Evolutionary conservation across 2,797 vertebrate genomes (phyloP).

Genomic region (Enteromius mattozi): DNA sequence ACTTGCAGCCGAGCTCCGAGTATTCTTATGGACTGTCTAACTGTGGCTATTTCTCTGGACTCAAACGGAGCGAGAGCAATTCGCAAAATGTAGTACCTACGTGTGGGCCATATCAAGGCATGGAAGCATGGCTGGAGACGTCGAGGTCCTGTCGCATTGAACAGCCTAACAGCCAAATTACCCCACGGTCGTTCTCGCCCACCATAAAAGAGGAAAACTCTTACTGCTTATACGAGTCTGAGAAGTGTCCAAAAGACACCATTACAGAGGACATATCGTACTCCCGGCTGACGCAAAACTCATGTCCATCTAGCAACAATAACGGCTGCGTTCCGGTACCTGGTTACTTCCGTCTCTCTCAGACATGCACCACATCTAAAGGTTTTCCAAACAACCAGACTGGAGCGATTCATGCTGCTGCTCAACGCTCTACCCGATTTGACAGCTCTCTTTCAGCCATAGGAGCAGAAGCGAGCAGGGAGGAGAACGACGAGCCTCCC

Average conservation of each 20-base stretch:
- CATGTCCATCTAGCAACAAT: slow-evolving; percentile 77
- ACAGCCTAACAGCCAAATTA: slow-evolving; percentile 84
- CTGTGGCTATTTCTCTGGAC: slow-evolving; percentile 90
- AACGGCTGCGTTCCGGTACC: slow-evolving; percentile 89
- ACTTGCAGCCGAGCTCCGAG: slow-evolving; percentile 89
- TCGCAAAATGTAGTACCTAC: slow-evolving; percentile 83
- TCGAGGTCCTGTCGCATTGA: slow-evolving; percentile 92
- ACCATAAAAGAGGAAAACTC: slow-evolving; percentile 96
- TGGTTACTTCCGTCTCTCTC: slow-evolving; percentile 96
- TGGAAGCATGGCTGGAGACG: slow-evolving; percentile 94
- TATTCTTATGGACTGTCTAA: slow-evolving; percentile 94
- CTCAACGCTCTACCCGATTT: slow-evolving; percentile 83
- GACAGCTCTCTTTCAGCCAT: slow-evolving; percentile 82
- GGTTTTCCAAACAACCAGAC: slow-evolving; percentile 83
- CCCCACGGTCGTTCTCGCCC: slow-evolving; percentile 91
- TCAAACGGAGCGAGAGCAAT: slow-evolving; percentile 89
- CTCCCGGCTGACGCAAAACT: slow-evolving; percentile 81
- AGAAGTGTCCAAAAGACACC: slow-evolving; percentile 92
- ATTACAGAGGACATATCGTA: slow-evolving; percentile 85
- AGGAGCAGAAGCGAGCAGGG: slow-evolving; percentile 78
- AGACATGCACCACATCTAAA: slow-evolving; percentile 91
- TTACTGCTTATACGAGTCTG: slow-evolving; percentile 94
- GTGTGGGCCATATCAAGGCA: slow-evolving; percentile 88
- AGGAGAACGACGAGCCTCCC: slow-evolving; percentile 85
- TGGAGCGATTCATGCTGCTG: slow-evolving; percentile 81